Conservation (phyloP, 2,797 vertebrate species). For the Tarsius wallacei region DNA sequence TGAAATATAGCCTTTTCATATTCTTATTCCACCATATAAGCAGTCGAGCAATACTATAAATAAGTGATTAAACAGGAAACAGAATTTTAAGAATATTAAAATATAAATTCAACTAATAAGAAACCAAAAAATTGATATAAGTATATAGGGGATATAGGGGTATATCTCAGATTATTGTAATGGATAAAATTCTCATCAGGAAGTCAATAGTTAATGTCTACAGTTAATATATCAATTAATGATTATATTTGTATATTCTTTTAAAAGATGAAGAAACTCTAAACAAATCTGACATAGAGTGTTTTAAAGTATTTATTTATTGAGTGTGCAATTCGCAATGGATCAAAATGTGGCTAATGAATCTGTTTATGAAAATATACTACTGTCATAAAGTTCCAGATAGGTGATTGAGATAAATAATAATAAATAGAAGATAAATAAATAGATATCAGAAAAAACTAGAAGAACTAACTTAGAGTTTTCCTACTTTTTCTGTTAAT, state of each 20-base stretch:
- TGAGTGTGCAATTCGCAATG: neutral
- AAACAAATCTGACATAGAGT: neutral
- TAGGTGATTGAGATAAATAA: neutral
- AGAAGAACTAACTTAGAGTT: neutral
- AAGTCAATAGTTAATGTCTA: neutral
- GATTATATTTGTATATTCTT: neutral
- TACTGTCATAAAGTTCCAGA: neutral
- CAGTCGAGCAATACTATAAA: neutral
- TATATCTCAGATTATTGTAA: neutral
- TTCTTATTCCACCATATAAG: neutral
- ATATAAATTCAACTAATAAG: neutral
- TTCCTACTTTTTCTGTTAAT: neutral
- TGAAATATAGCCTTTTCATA: neutral
- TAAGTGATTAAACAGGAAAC: neutral
- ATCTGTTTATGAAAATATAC: neutral
- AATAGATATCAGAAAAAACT: neutral
- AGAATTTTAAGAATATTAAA: neutral
- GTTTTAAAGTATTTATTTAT: neutral
- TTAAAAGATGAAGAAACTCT: constrained; percentile 7
- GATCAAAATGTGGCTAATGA: neutral
- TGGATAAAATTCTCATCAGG: neutral
- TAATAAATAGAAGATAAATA: neutral
- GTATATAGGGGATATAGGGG: too few relatives aligned
- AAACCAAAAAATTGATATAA: constrained; percentile 29
- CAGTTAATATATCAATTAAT: neutral